phyloP scores from a whole-genome alignment of 2,113 vertebrate genomes.

The Leptosomus discolor region DNA sequence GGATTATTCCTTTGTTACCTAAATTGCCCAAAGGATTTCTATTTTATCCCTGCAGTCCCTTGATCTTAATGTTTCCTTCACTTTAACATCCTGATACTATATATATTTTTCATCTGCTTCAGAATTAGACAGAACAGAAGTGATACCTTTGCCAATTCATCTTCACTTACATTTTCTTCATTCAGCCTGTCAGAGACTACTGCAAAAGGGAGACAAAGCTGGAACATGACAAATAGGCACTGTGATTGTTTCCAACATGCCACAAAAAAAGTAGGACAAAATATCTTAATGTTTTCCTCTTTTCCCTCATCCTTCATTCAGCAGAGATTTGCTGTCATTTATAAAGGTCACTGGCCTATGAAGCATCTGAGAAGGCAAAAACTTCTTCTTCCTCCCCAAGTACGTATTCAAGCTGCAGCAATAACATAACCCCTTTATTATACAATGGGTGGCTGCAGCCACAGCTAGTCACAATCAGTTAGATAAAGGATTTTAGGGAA shows the following conservation, averaged over 20 bases:
- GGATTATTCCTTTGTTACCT: constrained; percentile 51
- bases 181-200: constrained; percentile 68
- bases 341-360: constrained; percentile 73
- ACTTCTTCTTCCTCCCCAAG: constrained; percentile 32
- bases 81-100: constrained; percentile 68
- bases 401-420: neutral
- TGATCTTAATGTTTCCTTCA: constrained; percentile 57
- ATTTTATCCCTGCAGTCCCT: neutral
- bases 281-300: constrained; percentile 81
- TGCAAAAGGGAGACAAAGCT: constrained; percentile 59
- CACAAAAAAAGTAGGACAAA: constrained; percentile 77
- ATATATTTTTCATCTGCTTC: constrained; percentile 74
- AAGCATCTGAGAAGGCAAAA: constrained; percentile 51
- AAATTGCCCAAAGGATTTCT: constrained; percentile 7
- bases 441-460: neutral
- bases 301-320: constrained; percentile 75
- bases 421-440: neutral
- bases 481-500: neutral
- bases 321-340: constrained; percentile 72
- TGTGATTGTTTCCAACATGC: constrained; percentile 77
- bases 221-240: constrained; percentile 75
- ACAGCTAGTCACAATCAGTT: neutral
- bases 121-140: constrained; percentile 72
- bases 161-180: constrained; percentile 75
- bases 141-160: constrained; percentile 72